Conservation (phyloP, 30 jellyfish, hydroid and myxozoan species). For the Chrysaora quinquecirrha region DNA sequence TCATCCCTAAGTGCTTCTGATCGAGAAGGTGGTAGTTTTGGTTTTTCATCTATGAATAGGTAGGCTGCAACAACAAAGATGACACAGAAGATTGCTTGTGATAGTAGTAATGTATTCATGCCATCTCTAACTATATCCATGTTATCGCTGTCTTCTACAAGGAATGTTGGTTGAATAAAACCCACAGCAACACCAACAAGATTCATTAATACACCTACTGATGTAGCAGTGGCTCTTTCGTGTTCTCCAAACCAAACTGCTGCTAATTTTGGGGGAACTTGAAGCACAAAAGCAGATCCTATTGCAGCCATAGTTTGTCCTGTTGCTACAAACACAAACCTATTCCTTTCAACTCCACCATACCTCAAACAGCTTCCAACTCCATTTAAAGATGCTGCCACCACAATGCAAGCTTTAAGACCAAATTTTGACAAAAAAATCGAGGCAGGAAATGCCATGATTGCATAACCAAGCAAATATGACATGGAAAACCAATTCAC, state of each 20-base stretch:
- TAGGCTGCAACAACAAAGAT: conserved; percentile 33
- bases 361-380: conserved; percentile 62
- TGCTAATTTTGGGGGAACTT: conserved; percentile 83
- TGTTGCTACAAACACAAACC: conserved; percentile 50
- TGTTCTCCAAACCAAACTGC: conserved; percentile 92
- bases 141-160: conserved; percentile 53
- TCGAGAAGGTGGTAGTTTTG: conserved; percentile 56
- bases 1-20: conserved; percentile 64
- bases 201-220: conserved; percentile 85
- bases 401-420: conserved; percentile 46
- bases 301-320: conserved; percentile 90
- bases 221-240: conserved; percentile 90
- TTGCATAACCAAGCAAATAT: conserved; percentile 64
- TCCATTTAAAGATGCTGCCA: conserved; percentile 73
- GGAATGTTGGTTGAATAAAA: conserved; percentile 74
- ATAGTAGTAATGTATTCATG: conserved; percentile 30
- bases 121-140: conserved; percentile 39
- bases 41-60: conserved; percentile 56
- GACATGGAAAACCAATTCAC: conserved; percentile 84
- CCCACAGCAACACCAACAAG: conserved; percentile 89
- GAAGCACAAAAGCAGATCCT: conserved; percentile 74
- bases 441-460: conserved; percentile 86
- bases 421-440: conserved; percentile 66
- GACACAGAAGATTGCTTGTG: conserved; percentile 67
- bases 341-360: conserved; percentile 63